Conservation (phyloP, 2,888 invertebrate genomes). For the Drosophila quasianomalipes region DNA sequence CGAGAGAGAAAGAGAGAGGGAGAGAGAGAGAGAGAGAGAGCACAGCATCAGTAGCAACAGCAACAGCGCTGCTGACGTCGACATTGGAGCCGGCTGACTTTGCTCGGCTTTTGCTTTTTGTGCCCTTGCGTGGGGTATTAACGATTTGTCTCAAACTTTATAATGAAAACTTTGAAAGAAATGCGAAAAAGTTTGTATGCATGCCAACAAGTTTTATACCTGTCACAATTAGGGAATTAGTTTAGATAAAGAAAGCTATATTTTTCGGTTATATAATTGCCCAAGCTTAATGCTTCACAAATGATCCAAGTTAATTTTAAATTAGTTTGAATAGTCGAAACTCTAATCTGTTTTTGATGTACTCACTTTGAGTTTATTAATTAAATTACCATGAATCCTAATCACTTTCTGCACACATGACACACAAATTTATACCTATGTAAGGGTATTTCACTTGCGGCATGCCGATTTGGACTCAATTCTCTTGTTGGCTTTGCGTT, state of each 20-base stretch:
- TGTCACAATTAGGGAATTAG: not conserved
- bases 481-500: constrained; percentile 53
- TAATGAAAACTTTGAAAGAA: not conserved
- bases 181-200: not conserved
- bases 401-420: not conserved
- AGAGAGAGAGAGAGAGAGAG: constrained; percentile 24
- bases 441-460: constrained; percentile 39
- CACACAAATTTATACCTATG: not conserved
- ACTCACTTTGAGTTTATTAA: not conserved
- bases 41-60: constrained; percentile 49
- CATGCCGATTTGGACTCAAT: constrained; percentile 2
- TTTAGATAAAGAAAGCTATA: not conserved
- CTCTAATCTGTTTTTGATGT: not conserved
- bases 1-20: constrained; percentile 15
- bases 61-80: constrained; percentile 42
- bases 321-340: not conserved
- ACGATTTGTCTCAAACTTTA: not conserved
- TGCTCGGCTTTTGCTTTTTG: constrained; percentile 57
- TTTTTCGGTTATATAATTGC: not conserved
- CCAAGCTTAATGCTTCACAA: not conserved
- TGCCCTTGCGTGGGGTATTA: constrained; percentile 28
- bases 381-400: not conserved
- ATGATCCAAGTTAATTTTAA: not conserved
- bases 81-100: constrained; percentile 60
- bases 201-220: too few relatives aligned